Conservation (phyloP, 2,888 invertebrate species). For the Drosophila sordidula region DNA sequence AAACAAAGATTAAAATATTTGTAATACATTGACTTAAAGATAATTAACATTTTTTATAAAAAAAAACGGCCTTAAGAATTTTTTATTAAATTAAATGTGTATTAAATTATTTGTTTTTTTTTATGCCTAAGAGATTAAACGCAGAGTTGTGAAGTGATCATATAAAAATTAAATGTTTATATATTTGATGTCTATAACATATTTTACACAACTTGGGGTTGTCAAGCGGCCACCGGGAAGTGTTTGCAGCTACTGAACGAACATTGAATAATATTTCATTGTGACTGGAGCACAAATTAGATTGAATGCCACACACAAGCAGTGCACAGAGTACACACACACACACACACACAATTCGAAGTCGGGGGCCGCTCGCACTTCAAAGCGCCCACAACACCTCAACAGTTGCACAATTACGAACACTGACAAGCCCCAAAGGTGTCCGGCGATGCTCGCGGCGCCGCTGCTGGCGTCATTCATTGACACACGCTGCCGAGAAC, state of each 20-base stretch:
- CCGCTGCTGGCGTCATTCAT: slow-evolving; percentile 65
- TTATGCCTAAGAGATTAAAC: too few relatives aligned
- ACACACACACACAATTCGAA: slow-evolving; percentile 1
- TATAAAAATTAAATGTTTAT: too few relatives aligned
- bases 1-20: too few relatives aligned
- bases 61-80: too few relatives aligned
- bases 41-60: too few relatives aligned
- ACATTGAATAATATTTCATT: slow-evolving; percentile 33
- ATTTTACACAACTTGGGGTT: neutral
- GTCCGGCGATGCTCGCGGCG: slow-evolving; percentile 46
- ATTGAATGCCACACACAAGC: slow-evolving; percentile 39
- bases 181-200: neutral
- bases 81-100: too few relatives aligned
- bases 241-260: slow-evolving; percentile 2
- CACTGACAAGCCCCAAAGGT: slow-evolving; percentile 60
- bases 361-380: slow-evolving; percentile 17
- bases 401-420: slow-evolving; percentile 58
- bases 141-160: too few relatives aligned
- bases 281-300: slow-evolving; percentile 30
- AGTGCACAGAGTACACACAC: slow-evolving; percentile 3
- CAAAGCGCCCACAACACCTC: slow-evolving; percentile 42
- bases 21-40: too few relatives aligned
- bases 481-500: slow-evolving; percentile 48
- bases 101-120: too few relatives aligned
- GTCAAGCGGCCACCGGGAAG: slow-evolving; percentile 25